Evolutionary conservation across 35 echinoderm and acorn worm genomes (phyloP).

Genomic region (Anneissia japonica): DNA sequence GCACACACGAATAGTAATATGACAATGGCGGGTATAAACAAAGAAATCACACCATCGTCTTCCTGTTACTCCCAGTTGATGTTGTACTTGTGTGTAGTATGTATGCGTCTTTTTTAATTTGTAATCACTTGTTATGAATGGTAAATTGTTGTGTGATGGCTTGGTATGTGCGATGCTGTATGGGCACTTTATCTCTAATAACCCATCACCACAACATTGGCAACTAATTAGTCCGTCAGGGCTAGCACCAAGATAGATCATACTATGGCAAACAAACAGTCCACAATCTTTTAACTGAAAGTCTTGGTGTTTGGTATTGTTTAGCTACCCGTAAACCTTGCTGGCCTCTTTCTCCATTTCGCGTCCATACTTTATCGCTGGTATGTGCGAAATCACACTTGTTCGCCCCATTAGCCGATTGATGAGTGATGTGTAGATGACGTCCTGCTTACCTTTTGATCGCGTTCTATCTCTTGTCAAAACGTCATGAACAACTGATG

Average conservation of each 20-base stretch:
- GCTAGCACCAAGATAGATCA: neutral
- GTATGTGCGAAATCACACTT: neutral
- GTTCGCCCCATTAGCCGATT: neutral
- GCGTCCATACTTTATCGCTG: conserved; percentile 20
- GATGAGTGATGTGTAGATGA: conserved; percentile 7
- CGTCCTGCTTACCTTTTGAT: neutral
- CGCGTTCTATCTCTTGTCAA: neutral
- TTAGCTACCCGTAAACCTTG: conserved; percentile 3
- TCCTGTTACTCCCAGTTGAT: too few relatives aligned
- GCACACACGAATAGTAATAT: too few relatives aligned
- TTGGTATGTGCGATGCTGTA: neutral
- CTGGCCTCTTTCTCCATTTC: conserved; percentile 53
- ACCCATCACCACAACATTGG: conserved; percentile 28
- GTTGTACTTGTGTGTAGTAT: neutral
- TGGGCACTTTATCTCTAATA: conserved; percentile 38
- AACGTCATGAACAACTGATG: conserved; percentile 21
- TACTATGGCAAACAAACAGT: conserved; percentile 1
- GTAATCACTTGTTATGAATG: neutral
- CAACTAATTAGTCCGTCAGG: conserved; percentile 28
- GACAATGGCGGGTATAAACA: too few relatives aligned
- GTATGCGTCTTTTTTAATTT: neutral
- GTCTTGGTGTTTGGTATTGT: neutral
- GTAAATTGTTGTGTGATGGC: conserved; percentile 2
- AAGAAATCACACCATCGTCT: too few relatives aligned
- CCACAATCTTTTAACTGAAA: conserved; percentile 22